Percentiles rank a stretch among this genome's conserved stretches.
phyloP scores from a whole-genome alignment of 1,140 invertebrate species.

The Drosophila mauritiana region DNA sequence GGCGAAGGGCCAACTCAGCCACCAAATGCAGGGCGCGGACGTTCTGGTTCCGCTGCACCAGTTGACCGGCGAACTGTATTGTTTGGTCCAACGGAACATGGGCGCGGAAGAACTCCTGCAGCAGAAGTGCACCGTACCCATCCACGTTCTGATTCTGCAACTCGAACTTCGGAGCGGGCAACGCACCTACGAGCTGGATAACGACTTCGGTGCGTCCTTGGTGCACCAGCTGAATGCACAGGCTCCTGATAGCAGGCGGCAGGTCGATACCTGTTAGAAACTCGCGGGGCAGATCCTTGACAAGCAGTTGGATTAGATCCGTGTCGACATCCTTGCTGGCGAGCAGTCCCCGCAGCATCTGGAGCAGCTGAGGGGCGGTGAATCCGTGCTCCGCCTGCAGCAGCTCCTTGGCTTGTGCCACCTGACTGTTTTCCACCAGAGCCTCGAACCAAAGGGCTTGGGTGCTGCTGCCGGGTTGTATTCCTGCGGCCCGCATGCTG shows the following conservation, averaged over 20 bases:
- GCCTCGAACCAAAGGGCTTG: constrained; percentile 86
- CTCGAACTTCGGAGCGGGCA: constrained; percentile 64
- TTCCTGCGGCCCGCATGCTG: constrained; percentile 84
- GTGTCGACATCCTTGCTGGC: constrained; percentile 10
- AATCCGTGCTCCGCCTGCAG: constrained; percentile 50
- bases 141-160: constrained; percentile 70
- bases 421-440: constrained; percentile 84
- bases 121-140: constrained; percentile 57
- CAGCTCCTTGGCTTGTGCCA: constrained; percentile 55
- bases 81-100: constrained; percentile 36
- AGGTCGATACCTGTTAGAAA: constrained; percentile 56
- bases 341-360: constrained; percentile 57
- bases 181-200: constrained; percentile 42
- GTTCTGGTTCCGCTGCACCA: constrained; percentile 63
- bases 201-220: constrained; percentile 32
- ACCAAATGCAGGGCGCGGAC: constrained; percentile 67
- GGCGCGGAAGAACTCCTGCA: constrained; percentile 67
- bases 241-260: constrained; percentile 46
- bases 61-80: constrained; percentile 54
- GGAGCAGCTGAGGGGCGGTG: constrained; percentile 54
- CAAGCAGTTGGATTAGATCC: constrained; percentile 49
- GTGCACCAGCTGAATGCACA: constrained; percentile 69
- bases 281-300: constrained; percentile 58
- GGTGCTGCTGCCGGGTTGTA: constrained; percentile 56
- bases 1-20: constrained; percentile 66